phyloP scores from a whole-genome alignment of 2,888 invertebrate species.

The Ennomos quercinarius region DNA sequence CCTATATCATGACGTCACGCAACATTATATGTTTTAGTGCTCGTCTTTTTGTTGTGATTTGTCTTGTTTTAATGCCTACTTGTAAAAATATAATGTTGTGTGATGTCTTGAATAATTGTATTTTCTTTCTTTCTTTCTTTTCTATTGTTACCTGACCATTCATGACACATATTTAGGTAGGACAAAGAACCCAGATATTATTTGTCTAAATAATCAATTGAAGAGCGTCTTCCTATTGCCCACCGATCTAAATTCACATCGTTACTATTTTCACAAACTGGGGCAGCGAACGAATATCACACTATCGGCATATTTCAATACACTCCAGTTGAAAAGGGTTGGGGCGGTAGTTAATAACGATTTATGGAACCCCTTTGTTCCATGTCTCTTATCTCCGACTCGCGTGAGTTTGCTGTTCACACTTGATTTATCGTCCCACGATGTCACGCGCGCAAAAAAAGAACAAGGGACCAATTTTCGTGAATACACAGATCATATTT shows the following conservation, averaged over 20 bases:
- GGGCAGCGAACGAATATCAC: slow-evolving; percentile 41
- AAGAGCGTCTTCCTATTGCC: slow-evolving; percentile 24
- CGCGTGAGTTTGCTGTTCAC: slow-evolving; percentile 73
- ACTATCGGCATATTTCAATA: slow-evolving; percentile 57
- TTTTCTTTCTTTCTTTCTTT: too few relatives aligned
- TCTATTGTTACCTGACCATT: too few relatives aligned
- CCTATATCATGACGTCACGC: too few relatives aligned
- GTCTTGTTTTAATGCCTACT: too few relatives aligned
- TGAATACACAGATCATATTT: slow-evolving; percentile 37
- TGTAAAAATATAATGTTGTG: too few relatives aligned
- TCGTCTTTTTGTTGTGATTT: too few relatives aligned
- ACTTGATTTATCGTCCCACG: slow-evolving; percentile 73
- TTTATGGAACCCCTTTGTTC: slow-evolving; percentile 83
- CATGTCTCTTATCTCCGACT: slow-evolving; percentile 73
- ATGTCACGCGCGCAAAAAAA: slow-evolving; percentile 60
- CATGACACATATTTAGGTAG: too few relatives aligned
- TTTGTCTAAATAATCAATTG: not conserved
- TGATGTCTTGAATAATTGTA: too few relatives aligned
- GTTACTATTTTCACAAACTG: slow-evolving; percentile 42
- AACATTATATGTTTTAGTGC: too few relatives aligned
- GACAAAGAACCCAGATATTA: not conserved
- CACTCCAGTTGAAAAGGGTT: slow-evolving; percentile 69
- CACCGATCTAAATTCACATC: slow-evolving; percentile 36
- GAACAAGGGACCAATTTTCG: slow-evolving; percentile 56
- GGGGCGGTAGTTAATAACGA: slow-evolving; percentile 78